Percentiles rank a stretch among this genome's conserved stretches.
Conservation (phyloP, 2,113 vertebrate genomes). For the Neolamprologus falcicula region DNA sequence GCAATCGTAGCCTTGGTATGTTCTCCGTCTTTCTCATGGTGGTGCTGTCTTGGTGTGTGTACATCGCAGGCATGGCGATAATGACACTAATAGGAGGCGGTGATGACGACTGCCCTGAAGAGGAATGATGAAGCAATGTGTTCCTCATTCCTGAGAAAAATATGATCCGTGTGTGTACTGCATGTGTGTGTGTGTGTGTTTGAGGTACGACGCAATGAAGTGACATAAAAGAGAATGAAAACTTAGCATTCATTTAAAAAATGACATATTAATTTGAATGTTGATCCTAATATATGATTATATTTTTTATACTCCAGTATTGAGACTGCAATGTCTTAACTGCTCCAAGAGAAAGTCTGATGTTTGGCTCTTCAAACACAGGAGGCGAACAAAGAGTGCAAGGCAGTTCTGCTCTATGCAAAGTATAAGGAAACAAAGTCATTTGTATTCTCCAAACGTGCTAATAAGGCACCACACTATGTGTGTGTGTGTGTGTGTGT, state of each 20-base stretch:
- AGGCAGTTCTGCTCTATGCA: constrained; percentile 14
- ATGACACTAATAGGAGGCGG: constrained; percentile 53
- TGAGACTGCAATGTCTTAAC: background rate
- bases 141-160: background rate
- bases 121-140: constrained; percentile 35
- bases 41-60: constrained; percentile 56
- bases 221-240: background rate
- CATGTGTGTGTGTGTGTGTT: background rate
- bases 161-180: background rate
- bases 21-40: constrained; percentile 61
- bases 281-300: background rate
- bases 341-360: background rate
- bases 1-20: constrained; percentile 94
- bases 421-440: constrained; percentile 3
- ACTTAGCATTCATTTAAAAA: background rate
- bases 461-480: background rate
- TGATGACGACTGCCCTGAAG: constrained; percentile 47
- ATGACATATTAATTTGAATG: background rate
- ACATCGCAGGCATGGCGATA: constrained; percentile 58
- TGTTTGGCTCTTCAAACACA: background rate
- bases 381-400: background rate
- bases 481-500: background rate
- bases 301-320: background rate
- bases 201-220: background rate
- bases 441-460: constrained; percentile 12